Percentiles rank a stretch among this genome's conserved stretches.
Evolutionary conservation across 2,888 invertebrate genomes (phyloP).

Genomic region (Drosophila subquinaria): DNA sequence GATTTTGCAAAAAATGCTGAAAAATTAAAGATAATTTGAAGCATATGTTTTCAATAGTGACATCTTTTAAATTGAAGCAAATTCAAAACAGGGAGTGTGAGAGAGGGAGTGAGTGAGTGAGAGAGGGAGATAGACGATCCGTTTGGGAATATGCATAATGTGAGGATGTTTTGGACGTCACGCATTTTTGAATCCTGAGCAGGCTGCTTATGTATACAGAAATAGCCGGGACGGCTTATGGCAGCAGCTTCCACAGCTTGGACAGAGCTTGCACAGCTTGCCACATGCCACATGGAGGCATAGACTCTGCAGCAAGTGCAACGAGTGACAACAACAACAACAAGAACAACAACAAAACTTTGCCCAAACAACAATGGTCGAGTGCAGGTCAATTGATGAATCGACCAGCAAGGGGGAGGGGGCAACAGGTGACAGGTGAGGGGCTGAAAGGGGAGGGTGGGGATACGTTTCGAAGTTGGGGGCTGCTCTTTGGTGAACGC

Average conservation of each 20-base stretch:
- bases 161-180: conserved; percentile 20
- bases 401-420: background rate
- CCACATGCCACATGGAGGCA: conserved; percentile 18
- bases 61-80: conserved; percentile 46
- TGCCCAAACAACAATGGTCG: conserved; percentile 63
- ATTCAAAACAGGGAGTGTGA: conserved; percentile 2
- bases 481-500: conserved; percentile 58
- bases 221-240: conserved; percentile 65
- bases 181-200: conserved; percentile 54
- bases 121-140: conserved; percentile 29
- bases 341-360: conserved; percentile 40
- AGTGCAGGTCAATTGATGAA: conserved; percentile 62
- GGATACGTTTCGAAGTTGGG: background rate
- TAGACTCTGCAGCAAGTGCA: conserved; percentile 25
- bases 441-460: background rate
- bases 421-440: background rate
- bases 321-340: conserved; percentile 13
- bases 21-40: background rate
- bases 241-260: conserved; percentile 39
- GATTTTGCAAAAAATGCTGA: no score
- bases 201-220: conserved; percentile 65
- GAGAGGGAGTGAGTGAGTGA: background rate
- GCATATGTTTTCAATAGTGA: background rate
- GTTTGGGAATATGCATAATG: conserved; percentile 54
- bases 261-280: conserved; percentile 2